Evolutionary conservation across 2,113 vertebrate genomes (phyloP).

Genomic region (Actinemys pallida): DNA sequence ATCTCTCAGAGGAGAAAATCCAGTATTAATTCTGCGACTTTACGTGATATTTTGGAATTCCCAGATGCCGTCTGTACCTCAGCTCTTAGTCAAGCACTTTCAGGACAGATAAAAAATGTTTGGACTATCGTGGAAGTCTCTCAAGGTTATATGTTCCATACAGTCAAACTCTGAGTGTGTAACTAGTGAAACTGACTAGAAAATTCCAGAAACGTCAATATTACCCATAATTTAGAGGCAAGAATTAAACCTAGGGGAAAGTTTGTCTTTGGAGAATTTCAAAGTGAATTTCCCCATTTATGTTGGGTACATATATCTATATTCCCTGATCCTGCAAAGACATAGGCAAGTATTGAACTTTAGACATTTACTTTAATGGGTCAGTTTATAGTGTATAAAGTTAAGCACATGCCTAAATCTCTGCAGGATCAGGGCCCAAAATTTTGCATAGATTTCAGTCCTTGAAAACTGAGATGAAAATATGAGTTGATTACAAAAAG

Average conservation of each 20-base stretch:
- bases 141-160: background rate
- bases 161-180: background rate
- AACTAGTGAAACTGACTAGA: background rate
- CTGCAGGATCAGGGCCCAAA: background rate
- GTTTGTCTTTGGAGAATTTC: conserved; percentile 36
- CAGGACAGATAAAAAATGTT: background rate
- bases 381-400: background rate
- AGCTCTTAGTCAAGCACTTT: background rate
- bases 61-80: background rate
- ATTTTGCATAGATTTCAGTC: background rate
- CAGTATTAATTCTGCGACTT: background rate
- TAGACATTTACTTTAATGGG: background rate
- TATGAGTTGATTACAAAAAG: background rate
- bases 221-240: background rate
- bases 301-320: conserved; percentile 34
- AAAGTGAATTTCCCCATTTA: background rate
- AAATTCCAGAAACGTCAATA: background rate
- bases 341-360: background rate
- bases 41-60: background rate
- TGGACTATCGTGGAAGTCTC: background rate
- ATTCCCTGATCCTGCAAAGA: background rate
- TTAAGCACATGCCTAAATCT: background rate
- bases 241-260: conserved; percentile 36
- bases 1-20: background rate
- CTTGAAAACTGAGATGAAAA: background rate